Evolutionary conservation across 2,113 vertebrate genomes (phyloP).

Genomic region (Sphyrna mokarran): DNA sequence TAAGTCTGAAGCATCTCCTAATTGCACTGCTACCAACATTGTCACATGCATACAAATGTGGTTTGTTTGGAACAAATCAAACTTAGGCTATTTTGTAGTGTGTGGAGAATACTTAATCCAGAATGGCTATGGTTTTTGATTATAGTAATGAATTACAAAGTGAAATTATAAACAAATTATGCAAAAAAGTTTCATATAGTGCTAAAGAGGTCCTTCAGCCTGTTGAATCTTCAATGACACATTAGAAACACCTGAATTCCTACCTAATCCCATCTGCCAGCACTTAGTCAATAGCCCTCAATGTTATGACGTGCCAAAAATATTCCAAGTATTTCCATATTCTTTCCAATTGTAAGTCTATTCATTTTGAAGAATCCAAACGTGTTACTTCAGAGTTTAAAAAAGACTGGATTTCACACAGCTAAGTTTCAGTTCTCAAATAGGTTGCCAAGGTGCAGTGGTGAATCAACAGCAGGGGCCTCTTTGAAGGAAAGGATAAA

Average conservation of each 20-base stretch:
- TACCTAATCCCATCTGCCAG: too few species aligned
- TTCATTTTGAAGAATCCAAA: neutral
- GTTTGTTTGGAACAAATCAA: neutral
- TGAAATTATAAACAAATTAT: neutral
- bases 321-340: neutral
- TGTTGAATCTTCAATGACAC: too few species aligned
- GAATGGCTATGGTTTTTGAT: neutral
- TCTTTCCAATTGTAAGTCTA: neutral
- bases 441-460: neutral
- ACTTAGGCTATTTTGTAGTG: neutral
- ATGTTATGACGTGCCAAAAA: too few species aligned
- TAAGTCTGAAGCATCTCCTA: neutral
- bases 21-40: neutral
- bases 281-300: too few species aligned
- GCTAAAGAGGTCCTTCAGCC: too few species aligned
- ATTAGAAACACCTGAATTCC: too few species aligned
- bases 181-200: neutral
- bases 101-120: neutral
- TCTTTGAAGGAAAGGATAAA: neutral
- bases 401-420: neutral
- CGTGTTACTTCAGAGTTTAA: too few species aligned
- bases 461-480: neutral
- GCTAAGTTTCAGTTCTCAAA: neutral
- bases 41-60: neutral
- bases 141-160: too few species aligned